Percentiles rank a stretch among this genome's conserved stretches.
phyloP scores from a whole-genome alignment of 2,797 vertebrate genomes.

The Adelosebastes latens region DNA sequence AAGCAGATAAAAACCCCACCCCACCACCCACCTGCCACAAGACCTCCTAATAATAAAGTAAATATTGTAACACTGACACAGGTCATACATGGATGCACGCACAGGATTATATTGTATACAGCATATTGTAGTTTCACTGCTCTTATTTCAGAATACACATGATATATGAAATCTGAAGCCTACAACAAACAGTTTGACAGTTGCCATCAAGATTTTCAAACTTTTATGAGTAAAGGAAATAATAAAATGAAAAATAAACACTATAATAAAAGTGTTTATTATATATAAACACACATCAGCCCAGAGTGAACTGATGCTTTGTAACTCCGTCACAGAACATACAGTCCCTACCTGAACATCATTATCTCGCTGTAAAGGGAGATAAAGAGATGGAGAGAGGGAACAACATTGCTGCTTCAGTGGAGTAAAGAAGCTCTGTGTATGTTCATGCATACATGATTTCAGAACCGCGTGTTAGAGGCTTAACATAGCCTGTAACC shows the following conservation, averaged over 20 bases:
- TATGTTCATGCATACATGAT: slow-evolving; percentile 18
- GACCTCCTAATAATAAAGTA: not conserved
- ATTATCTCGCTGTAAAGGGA: not conserved
- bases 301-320: not conserved
- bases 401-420: slow-evolving; percentile 6
- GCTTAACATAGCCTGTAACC: slow-evolving; percentile 37
- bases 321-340: not conserved
- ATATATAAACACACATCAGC: not conserved
- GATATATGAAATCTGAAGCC: not conserved
- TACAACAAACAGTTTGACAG: not conserved
- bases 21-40: not conserved
- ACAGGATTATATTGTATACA: too few relatives aligned
- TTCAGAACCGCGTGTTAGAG: slow-evolving; percentile 6
- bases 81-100: not conserved
- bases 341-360: not conserved
- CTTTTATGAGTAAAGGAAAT: not conserved
- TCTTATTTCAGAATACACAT: not conserved
- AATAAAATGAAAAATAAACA: not conserved
- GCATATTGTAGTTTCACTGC: not conserved
- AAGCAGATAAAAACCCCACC: not conserved
- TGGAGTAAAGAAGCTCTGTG: not conserved
- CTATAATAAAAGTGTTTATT: not conserved
- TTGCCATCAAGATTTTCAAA: not conserved
- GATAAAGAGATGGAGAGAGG: too few relatives aligned
- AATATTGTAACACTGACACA: not conserved